Evolutionary conservation across 2,113 vertebrate genomes (phyloP).

Genomic region (Apus apus): DNA sequence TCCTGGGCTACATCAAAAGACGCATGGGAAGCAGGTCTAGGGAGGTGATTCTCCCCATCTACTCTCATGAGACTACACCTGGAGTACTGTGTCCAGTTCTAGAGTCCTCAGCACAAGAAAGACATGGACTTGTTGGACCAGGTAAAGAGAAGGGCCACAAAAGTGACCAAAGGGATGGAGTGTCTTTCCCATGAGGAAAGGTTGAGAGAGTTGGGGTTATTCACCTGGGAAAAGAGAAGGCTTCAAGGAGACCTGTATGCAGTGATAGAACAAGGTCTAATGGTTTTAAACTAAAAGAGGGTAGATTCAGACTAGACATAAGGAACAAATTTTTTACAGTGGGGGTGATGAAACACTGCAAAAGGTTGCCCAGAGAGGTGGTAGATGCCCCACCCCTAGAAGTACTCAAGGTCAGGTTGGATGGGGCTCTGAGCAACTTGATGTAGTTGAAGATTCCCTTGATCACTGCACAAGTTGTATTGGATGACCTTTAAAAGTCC

Average conservation of each 20-base stretch:
- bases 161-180: neutral
- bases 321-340: neutral
- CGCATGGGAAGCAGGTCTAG: accelerated
- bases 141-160: too few relatives aligned
- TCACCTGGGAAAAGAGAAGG: neutral
- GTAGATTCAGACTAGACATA: neutral
- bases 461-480: accelerated
- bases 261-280: neutral
- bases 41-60: neutral
- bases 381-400: neutral
- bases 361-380: neutral
- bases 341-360: neutral
- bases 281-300: neutral
- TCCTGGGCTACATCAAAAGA: neutral
- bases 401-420: neutral
- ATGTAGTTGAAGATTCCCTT: neutral
- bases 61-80: too few relatives aligned
- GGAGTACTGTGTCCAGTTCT: too few relatives aligned
- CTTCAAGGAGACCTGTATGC: neutral
- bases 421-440: neutral
- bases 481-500: neutral
- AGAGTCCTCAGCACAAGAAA: too few relatives aligned
- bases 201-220: accelerated
- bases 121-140: too few relatives aligned
- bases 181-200: neutral